Evolutionary conservation across 2,113 vertebrate species (phyloP), one percentile per base, ranked within the genome.

Genomic region (Trogon melanurus): DNA sequence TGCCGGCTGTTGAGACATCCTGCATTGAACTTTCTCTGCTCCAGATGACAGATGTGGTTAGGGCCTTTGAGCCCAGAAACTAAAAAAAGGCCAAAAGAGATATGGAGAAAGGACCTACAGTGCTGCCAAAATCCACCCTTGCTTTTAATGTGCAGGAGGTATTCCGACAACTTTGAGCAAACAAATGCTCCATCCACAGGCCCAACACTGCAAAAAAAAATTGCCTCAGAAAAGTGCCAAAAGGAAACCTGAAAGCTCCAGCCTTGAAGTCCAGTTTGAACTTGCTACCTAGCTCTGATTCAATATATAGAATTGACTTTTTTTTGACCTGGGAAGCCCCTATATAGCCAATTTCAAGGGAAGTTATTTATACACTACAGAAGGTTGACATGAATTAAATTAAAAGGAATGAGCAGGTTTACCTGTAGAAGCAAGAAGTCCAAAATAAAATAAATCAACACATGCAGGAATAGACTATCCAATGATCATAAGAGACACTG

Each of bases 11-110:
- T 96, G 73, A 69, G 47, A 94, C 44, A 85, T 54, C 51, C 34
- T 80, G 75, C 51, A 67, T 74, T 94, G 87, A 96, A 85, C 61
- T 96, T 91, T 51, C 64, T 64, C 44, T 91, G 34, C 60, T 88
- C 26, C 78, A 84, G 20, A 72, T 90, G 79, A 66, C 76, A 96
- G 78, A 91, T 88, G 79, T 64, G 66, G 71, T 93, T 80, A 91
- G 23, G 36, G 88, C 78, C 11, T 74, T 71, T 60, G 67, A 90
- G 78, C 93, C 93, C 84, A 93, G 78, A 79, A 95, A 71, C 5
- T 36, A 3, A 47, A 54, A 71, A 66, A 73, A 51, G 1, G 2
- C 23, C 23, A 76, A 85, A 92, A 72, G 14, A 89, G 67, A 90
- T 85, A 89, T 44, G 48, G 60, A n/a, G 82, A 92, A 92, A 88